phyloP scores from a whole-genome alignment of 2,797 vertebrate species.

The Phataginus tetradactyla region DNA sequence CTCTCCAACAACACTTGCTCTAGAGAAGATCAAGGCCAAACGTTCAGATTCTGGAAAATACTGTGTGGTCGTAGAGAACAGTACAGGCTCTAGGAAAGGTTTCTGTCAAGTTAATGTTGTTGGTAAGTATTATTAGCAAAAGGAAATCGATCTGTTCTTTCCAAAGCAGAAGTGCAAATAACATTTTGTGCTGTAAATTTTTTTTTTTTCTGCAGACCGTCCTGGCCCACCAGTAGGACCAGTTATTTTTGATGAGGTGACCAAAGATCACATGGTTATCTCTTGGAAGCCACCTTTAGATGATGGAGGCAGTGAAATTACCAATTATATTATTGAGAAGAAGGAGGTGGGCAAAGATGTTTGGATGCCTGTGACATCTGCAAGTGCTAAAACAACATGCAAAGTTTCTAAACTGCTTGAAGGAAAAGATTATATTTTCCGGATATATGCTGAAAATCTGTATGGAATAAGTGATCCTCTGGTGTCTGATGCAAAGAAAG shows the following conservation, averaged over 20 bases:
- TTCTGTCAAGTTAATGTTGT: slow-evolving; percentile 94
- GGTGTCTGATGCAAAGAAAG: slow-evolving; percentile 96
- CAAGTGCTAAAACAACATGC: slow-evolving; percentile 94
- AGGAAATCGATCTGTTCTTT: slow-evolving; percentile 30
- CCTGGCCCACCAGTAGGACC: slow-evolving; percentile 96
- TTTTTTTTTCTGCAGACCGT: slow-evolving; percentile 90
- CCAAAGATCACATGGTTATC: slow-evolving; percentile 96
- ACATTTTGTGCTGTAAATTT: slow-evolving; percentile 11
- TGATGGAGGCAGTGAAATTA: slow-evolving; percentile 94
- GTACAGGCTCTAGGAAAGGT: slow-evolving; percentile 96
- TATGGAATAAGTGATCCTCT: slow-evolving; percentile 98
- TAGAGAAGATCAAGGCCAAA: slow-evolving; percentile 93
- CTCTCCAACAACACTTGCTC: slow-evolving; percentile 92
- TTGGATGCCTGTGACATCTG: slow-evolving; percentile 97
- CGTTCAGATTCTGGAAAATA: slow-evolving; percentile 96
- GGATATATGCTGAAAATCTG: slow-evolving; percentile 97
- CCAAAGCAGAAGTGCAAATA: slow-evolving; percentile 11
- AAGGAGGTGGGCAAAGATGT: slow-evolving; percentile 94
- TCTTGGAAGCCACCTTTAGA: slow-evolving; percentile 99
- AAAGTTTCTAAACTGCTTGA: slow-evolving; percentile 96
- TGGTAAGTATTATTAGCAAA: slow-evolving; percentile 88
- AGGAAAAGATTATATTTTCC: slow-evolving; percentile 95
- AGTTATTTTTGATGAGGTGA: slow-evolving; percentile 96
- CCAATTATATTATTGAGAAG: slow-evolving; percentile 98
- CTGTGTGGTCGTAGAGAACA: slow-evolving; percentile 95